Conservation (phyloP, 2,113 vertebrate genomes). For the Misgurnus anguillicaudatus region DNA sequence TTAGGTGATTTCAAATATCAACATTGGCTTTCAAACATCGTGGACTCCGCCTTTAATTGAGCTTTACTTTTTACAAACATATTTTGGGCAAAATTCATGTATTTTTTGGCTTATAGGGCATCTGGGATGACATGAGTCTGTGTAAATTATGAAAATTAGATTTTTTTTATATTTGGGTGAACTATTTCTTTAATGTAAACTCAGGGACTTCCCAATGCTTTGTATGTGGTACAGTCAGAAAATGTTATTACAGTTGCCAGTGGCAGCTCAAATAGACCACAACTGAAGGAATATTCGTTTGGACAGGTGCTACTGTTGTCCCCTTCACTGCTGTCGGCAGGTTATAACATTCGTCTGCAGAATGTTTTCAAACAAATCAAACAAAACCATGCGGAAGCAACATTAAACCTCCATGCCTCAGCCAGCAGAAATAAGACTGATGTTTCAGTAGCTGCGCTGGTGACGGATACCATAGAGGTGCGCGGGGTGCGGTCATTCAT, state of each 20-base stretch:
- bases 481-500: conserved; percentile 7
- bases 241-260: conserved; percentile 52
- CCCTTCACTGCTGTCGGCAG: conserved; percentile 16
- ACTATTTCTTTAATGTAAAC: conserved; percentile 25
- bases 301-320: conserved; percentile 53
- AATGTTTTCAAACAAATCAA: conserved; percentile 47
- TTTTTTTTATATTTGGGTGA: no score
- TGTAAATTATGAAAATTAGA: no score
- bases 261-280: conserved; percentile 41
- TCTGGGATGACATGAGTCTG: no score
- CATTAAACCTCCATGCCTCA: conserved; percentile 24
- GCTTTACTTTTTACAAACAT: no score
- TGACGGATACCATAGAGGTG: not conserved
- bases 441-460: not conserved
- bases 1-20: no score
- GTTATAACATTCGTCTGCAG: conserved; percentile 20
- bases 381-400: conserved; percentile 11
- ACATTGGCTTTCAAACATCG: no score
- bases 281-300: conserved; percentile 52
- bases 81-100: no score
- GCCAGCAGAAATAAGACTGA: conserved; percentile 31
- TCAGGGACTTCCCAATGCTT: conserved; percentile 37
- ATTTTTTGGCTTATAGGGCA: no score
- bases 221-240: conserved; percentile 50
- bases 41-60: no score